These are phyloP conservation scores for Chitala chitala DNA, from an alignment of 2,113 vertebrate genomes.

Conservation along the genomic window DNA sequence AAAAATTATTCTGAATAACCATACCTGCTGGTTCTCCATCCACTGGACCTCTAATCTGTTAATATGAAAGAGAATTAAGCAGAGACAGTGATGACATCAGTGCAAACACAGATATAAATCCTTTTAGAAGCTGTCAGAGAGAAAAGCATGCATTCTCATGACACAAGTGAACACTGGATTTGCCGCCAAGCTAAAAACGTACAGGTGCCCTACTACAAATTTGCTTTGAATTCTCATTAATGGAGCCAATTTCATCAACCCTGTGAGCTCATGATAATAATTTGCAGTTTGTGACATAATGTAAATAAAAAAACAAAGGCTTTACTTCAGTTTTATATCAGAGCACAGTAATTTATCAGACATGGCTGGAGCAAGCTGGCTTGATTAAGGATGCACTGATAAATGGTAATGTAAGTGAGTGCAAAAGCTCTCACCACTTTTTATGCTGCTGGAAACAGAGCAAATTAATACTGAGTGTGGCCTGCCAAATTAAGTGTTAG, in stretches of 20 bases:
- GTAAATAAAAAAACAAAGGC: slow-evolving; percentile 9
- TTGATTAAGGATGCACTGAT: background rate
- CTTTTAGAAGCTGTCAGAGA: background rate
- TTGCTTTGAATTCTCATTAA: too few species aligned
- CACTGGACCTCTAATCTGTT: too few species aligned
- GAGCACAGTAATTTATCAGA: background rate
- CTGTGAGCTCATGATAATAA: too few species aligned
- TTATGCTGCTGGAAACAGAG: background rate
- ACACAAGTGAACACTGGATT: too few species aligned
- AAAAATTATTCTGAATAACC: too few species aligned
- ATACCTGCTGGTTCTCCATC: too few species aligned
- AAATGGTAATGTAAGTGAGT: background rate
- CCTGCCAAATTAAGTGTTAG: background rate
- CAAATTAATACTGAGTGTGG: background rate
- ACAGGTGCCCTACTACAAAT: too few species aligned
- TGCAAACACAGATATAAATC: too few species aligned
- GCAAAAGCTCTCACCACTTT: background rate
- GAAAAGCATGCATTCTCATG: background rate
- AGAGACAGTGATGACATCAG: too few species aligned
- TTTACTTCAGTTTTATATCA: background rate
- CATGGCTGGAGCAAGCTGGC: background rate
- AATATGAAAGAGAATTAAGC: too few species aligned
- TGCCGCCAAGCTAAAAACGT: too few species aligned
- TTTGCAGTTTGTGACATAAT: background rate
- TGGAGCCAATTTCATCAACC: too few species aligned